phyloP scores from a whole-genome alignment of 2,797 vertebrate genomes.

The Phrynocephalus vlangalii region DNA sequence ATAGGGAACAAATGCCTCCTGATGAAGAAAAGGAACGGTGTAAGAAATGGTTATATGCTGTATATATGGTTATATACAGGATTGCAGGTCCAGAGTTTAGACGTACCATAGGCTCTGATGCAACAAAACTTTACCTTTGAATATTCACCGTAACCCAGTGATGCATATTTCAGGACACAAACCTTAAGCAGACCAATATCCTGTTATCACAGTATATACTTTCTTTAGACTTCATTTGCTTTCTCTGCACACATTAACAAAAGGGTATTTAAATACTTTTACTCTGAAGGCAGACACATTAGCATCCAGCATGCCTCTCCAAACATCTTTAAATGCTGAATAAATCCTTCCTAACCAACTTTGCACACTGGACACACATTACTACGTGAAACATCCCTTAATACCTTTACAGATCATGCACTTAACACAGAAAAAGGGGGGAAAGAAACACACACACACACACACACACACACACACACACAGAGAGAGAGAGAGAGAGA shows the following conservation, averaged over 20 bases:
- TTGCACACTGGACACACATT: slow-evolving; percentile 30
- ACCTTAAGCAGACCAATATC: slow-evolving; percentile 54
- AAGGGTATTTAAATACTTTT: slow-evolving; percentile 62
- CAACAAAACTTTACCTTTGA: slow-evolving; percentile 77
- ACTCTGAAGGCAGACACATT: slow-evolving; percentile 63
- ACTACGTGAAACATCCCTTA: slow-evolving; percentile 51
- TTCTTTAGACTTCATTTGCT: slow-evolving; percentile 48
- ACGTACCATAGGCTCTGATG: slow-evolving; percentile 75
- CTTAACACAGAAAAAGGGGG: slow-evolving; percentile 17
- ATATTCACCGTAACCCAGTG: slow-evolving; percentile 75
- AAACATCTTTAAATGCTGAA: slow-evolving; percentile 69
- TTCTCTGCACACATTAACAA: slow-evolving; percentile 64
- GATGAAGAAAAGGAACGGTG: too few relatives aligned
- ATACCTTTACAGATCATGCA: slow-evolving; percentile 32
- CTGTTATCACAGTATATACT: slow-evolving; percentile 55
- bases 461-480: neutral
- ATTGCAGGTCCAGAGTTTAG: slow-evolving; percentile 40
- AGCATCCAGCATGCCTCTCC: slow-evolving; percentile 51
- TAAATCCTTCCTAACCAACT: slow-evolving; percentile 66
- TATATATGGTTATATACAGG: too few relatives aligned
- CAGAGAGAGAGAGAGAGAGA: too few relatives aligned
- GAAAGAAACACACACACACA: neutral
- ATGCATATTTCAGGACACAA: slow-evolving; percentile 64
- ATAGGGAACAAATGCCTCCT: too few relatives aligned
- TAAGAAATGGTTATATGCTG: too few relatives aligned